These are phyloP conservation scores for Chaenodraco wilsoni DNA, from an alignment of 2,797 vertebrate genomes.

Conservation along the genomic window DNA sequence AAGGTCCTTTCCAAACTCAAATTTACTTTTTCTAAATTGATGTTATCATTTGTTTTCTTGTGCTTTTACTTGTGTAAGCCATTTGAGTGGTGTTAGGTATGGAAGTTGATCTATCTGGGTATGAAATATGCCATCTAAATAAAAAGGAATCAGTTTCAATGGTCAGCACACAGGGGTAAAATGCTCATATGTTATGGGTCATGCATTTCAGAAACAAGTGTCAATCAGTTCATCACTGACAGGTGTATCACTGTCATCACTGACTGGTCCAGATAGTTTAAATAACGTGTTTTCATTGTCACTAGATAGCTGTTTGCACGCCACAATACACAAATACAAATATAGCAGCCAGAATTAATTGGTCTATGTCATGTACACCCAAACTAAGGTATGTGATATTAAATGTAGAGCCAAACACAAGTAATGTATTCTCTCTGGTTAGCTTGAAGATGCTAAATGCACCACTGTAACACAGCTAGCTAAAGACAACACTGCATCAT, in stretches of 20 bases:
- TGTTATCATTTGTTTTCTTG: no score
- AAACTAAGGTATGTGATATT: background rate
- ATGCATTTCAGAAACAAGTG: background rate
- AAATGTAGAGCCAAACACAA: background rate
- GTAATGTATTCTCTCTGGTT: background rate
- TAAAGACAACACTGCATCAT: background rate
- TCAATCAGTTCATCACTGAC: background rate
- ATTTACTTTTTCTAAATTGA: no score
- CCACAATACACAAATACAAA: background rate
- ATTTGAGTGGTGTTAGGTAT: no score
- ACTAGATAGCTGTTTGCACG: background rate
- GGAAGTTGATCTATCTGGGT: no score
- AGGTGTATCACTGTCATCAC: slow-evolving; percentile 9
- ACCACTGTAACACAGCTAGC: background rate
- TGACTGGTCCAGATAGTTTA: background rate
- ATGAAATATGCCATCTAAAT: no score
- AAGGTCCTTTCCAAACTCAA: no score
- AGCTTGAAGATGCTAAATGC: slow-evolving; percentile 16
- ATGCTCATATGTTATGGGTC: no score
- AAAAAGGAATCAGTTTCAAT: background rate
- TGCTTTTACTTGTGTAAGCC: no score
- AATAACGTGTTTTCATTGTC: background rate
- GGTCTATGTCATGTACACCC: background rate
- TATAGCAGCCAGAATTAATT: background rate
- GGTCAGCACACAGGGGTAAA: background rate